A percentile compares a stretch with the other conserved stretches of the same genome.
Conservation (phyloP, 2,888 invertebrate genomes). For the Cephus nigrinus region DNA sequence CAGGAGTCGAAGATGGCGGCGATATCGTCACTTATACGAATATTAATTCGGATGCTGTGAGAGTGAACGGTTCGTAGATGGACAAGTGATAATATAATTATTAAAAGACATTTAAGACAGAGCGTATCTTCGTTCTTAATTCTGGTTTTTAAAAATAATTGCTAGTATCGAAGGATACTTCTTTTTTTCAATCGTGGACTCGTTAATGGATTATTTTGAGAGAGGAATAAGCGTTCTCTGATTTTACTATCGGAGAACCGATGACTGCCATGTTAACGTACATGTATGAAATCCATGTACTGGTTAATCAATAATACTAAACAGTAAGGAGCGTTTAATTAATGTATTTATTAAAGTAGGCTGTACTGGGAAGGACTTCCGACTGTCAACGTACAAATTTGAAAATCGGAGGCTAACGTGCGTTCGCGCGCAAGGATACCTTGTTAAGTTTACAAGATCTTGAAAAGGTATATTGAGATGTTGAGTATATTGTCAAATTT, state of each 20-base stretch:
- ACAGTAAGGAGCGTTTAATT: constrained; percentile 7
- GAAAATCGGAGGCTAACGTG: constrained; percentile 7
- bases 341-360: constrained; percentile 41
- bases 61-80: constrained; percentile 48
- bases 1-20: constrained; percentile 47
- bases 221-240: neutral
- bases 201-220: neutral
- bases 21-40: constrained; percentile 57
- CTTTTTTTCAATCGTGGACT: neutral
- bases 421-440: neutral
- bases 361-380: constrained; percentile 20
- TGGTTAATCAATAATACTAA: constrained; percentile 18
- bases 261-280: constrained; percentile 33
- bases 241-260: constrained; percentile 8
- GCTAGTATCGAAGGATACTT: neutral
- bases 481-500: neutral
- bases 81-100: neutral
- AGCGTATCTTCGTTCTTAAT: neutral
- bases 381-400: constrained; percentile 42
- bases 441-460: neutral
- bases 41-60: constrained; percentile 51
- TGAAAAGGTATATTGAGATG: neutral
- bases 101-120: neutral
- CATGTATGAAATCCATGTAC: constrained; percentile 19
- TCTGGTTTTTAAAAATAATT: neutral